A percentile compares a stretch with the other conserved stretches of the same genome.
Evolutionary conservation across 1,140 invertebrate species (phyloP).

Genomic region (Belonocnema kinseyi): DNA sequence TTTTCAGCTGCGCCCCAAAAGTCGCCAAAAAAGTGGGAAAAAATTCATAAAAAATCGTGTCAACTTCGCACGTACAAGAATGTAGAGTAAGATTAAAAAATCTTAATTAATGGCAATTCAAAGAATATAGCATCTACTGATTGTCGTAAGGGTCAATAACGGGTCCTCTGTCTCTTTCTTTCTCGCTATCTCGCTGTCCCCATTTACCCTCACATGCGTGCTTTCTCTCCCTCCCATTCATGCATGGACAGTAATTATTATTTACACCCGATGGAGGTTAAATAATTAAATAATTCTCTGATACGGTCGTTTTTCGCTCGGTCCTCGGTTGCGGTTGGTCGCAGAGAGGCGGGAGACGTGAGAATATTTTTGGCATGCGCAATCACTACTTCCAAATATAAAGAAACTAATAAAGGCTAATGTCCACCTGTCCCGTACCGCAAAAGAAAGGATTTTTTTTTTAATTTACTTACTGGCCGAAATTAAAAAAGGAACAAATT

Average conservation of each 20-base stretch:
- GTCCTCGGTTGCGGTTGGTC: slow-evolving; percentile 71
- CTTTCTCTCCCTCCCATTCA: slow-evolving; percentile 46
- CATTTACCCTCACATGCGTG: slow-evolving; percentile 36
- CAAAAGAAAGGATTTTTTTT: slow-evolving; percentile 50
- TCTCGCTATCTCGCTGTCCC: slow-evolving; percentile 37
- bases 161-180: slow-evolving; percentile 38
- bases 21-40: slow-evolving; percentile 76
- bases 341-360: slow-evolving; percentile 75
- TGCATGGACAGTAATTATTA: slow-evolving; percentile 58
- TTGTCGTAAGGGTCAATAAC: slow-evolving; percentile 45
- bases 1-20: slow-evolving; percentile 72
- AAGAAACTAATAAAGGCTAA: slow-evolving; percentile 73
- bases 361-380: slow-evolving; percentile 75
- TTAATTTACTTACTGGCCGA: not conserved
- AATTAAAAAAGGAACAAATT: not conserved
- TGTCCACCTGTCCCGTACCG: slow-evolving; percentile 70
- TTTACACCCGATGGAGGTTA: slow-evolving; percentile 48
- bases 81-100: slow-evolving; percentile 58
- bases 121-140: slow-evolving; percentile 54
- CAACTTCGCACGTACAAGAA: slow-evolving; percentile 70
- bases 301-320: slow-evolving; percentile 69
- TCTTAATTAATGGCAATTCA: slow-evolving; percentile 56
- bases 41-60: slow-evolving; percentile 75
- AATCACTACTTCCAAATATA: slow-evolving; percentile 75
- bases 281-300: slow-evolving; percentile 58